Evolutionary conservation across 1,140 invertebrate genomes (phyloP).

Genomic region (Trichonephila clavata): DNA sequence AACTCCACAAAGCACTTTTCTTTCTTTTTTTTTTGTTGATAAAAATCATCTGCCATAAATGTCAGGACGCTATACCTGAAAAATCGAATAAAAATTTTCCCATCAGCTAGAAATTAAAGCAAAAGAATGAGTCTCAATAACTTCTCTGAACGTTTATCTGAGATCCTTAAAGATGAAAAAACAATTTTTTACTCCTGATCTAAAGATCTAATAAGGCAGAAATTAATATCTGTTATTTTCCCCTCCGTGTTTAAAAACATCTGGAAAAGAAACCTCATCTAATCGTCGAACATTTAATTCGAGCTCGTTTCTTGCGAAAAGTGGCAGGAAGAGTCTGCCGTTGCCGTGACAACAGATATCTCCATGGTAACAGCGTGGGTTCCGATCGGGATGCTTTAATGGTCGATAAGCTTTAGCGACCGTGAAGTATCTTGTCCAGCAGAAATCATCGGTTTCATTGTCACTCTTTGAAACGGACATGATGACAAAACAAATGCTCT

Average conservation of each 20-base stretch:
- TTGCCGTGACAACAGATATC: conserved; percentile 28
- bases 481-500: background rate
- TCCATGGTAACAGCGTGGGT: conserved; percentile 56
- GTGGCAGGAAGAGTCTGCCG: conserved; percentile 7
- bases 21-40: no score
- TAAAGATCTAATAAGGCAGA: no score
- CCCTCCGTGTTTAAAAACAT: background rate
- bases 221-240: no score
- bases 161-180: background rate
- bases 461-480: background rate
- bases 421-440: conserved; percentile 39
- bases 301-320: background rate
- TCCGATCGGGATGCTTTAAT: conserved; percentile 68
- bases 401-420: conserved; percentile 60
- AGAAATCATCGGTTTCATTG: conserved; percentile 56
- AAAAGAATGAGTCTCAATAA: background rate
- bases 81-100: no score
- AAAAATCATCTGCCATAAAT: no score
- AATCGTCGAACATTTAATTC: conserved; percentile 29
- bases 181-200: background rate
- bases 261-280: conserved; percentile 9
- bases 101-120: background rate
- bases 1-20: no score
- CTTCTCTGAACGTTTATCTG: background rate
- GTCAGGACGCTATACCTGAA: no score